Conservation (phyloP, 2,113 vertebrate species). For the Cranoglanis bouderius region DNA sequence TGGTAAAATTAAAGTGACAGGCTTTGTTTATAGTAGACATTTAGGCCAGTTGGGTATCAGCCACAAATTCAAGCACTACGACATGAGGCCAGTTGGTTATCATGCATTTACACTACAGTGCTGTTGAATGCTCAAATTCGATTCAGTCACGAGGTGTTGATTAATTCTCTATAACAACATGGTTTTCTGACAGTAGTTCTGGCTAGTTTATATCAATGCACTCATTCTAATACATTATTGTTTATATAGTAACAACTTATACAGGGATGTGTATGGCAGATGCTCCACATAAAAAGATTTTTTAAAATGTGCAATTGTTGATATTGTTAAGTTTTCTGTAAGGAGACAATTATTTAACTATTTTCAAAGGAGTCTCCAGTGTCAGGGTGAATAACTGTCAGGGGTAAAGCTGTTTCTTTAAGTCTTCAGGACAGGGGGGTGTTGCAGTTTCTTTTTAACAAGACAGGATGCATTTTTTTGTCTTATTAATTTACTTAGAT, state of each 20-base stretch:
- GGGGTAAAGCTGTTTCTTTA: background rate
- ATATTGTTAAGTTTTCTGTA: background rate
- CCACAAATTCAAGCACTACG: constrained; percentile 16
- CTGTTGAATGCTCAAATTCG: background rate
- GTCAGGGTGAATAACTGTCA: background rate
- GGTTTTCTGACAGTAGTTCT: background rate
- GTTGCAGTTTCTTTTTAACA: background rate
- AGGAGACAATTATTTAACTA: background rate
- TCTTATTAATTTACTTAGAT: background rate
- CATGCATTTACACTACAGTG: background rate
- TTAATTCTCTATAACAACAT: background rate
- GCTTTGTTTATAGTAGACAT: constrained; percentile 33
- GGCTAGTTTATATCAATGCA: background rate
- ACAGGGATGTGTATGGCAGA: background rate
- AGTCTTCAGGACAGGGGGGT: background rate
- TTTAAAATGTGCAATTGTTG: background rate
- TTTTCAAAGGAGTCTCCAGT: background rate
- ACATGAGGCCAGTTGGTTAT: background rate
- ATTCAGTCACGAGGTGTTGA: background rate
- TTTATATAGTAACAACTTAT: background rate
- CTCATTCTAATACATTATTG: background rate
- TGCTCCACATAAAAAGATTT: background rate
- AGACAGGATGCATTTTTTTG: background rate
- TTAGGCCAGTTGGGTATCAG: constrained; percentile 18
- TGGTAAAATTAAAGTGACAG: constrained; percentile 37